Evolutionary conservation across 2,888 invertebrate species (phyloP).

Genomic region (Scaptodrosophila latifasciaeformis): DNA sequence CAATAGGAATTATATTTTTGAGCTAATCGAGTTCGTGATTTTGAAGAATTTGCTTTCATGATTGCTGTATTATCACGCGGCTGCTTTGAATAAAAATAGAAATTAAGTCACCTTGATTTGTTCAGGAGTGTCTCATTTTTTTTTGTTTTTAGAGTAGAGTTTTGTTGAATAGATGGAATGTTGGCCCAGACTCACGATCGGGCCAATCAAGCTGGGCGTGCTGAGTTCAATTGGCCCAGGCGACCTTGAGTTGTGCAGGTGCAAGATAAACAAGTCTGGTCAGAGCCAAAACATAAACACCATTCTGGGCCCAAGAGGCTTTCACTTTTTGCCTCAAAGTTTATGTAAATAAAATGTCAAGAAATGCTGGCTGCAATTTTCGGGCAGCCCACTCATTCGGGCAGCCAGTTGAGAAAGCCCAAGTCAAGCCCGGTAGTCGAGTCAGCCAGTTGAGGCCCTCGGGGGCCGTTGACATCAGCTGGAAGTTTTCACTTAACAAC

Average conservation of each 20-base stretch:
- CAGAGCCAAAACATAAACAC: background rate
- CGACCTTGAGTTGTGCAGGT: slow-evolving; percentile 1
- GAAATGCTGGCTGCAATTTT: slow-evolving; percentile 1
- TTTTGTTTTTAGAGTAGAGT: no score
- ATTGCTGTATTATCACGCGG: slow-evolving; percentile 13
- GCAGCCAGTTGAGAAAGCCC: slow-evolving; percentile 33
- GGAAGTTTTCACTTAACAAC: slow-evolving; percentile 45
- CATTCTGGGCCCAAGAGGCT: background rate
- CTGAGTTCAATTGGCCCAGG: background rate
- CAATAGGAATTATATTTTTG: background rate
- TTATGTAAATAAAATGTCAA: slow-evolving; percentile 1
- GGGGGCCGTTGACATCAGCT: slow-evolving; percentile 39
- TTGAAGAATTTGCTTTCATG: slow-evolving; percentile 16
- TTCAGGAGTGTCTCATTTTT: no score
- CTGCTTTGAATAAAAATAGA: background rate
- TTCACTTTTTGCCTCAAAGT: background rate
- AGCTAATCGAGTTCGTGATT: slow-evolving; percentile 31
- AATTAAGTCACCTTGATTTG: no score
- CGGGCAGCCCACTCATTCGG: slow-evolving; percentile 21
- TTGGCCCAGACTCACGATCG: no score
- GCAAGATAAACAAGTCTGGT: slow-evolving; percentile 3
- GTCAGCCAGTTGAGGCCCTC: slow-evolving; percentile 17
- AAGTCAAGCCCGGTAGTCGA: slow-evolving; percentile 22
- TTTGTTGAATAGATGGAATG: background rate
- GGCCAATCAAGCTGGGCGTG: background rate